These are phyloP conservation scores for Anagrus nilaparvatae DNA, from an alignment of 1,140 invertebrate species.

Conservation along the genomic window DNA sequence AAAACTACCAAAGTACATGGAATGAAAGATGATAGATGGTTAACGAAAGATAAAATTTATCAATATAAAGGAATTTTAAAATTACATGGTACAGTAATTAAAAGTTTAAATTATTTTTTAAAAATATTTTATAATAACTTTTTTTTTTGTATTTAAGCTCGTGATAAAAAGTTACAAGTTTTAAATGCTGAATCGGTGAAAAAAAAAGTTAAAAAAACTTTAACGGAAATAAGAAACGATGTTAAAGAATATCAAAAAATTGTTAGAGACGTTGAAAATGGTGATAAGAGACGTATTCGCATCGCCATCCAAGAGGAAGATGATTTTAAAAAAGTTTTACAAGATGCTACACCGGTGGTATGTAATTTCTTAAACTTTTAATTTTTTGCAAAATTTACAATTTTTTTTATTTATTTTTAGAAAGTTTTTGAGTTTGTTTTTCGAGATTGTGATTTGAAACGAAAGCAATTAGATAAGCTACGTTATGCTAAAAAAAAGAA, in stretches of 20 bases:
- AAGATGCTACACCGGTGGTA: conserved; percentile 44
- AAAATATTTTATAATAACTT: background rate
- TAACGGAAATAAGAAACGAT: conserved; percentile 43
- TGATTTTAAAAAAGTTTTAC: conserved; percentile 46
- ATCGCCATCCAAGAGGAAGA: conserved; percentile 44
- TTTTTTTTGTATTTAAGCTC: conserved; percentile 32
- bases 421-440: conserved; percentile 45
- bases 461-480: conserved; percentile 47
- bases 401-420: conserved; percentile 28
- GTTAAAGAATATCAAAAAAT: conserved; percentile 45
- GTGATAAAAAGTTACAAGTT: conserved; percentile 46
- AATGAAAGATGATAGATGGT: conserved; percentile 47
- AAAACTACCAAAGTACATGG: conserved; percentile 6
- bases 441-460: conserved; percentile 48
- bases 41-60: conserved; percentile 50
- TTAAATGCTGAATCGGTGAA: conserved; percentile 43
- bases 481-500: conserved; percentile 46
- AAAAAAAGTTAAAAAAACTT: conserved; percentile 44
- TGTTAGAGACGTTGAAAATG: conserved; percentile 43
- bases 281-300: conserved; percentile 45
- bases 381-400: conserved; percentile 11
- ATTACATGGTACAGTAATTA: conserved; percentile 48
- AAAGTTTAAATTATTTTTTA: conserved; percentile 1
- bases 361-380: conserved; percentile 9
- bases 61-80: conserved; percentile 52